These are phyloP conservation scores for Anser cygnoides DNA, from an alignment of 2,113 vertebrate genomes.

Conservation along the genomic window DNA sequence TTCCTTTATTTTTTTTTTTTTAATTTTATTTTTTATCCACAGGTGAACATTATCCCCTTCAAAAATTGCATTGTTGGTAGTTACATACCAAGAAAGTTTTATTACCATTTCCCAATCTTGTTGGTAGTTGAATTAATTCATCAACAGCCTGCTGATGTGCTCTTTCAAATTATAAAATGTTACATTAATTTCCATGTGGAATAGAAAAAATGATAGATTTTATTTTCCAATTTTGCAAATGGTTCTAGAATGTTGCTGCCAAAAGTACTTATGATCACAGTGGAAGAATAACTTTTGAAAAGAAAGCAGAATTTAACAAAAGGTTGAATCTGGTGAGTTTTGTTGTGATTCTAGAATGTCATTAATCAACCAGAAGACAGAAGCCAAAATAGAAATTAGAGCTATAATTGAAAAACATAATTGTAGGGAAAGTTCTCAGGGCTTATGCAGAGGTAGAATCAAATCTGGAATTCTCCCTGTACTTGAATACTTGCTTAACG, in stretches of 20 bases:
- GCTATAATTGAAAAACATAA: background rate
- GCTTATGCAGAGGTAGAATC: background rate
- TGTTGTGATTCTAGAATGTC: background rate
- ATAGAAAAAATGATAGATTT: conserved; percentile 47
- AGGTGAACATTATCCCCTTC: background rate
- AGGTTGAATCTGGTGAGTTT: background rate
- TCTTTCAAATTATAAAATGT: conserved; percentile 62
- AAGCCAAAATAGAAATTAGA: background rate
- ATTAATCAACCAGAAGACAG: background rate
- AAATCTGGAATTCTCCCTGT: background rate
- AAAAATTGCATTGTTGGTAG: conserved; percentile 39
- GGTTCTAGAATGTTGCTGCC: conserved; percentile 2
- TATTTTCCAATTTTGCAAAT: conserved; percentile 53
- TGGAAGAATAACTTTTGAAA: background rate
- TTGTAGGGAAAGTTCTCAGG: background rate
- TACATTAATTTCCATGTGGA: conserved; percentile 54
- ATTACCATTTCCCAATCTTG: conserved; percentile 38
- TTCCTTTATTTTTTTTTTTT: background rate
- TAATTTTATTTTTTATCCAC: background rate
- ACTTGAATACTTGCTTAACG: background rate
- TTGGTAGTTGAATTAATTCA: conserved; percentile 54
- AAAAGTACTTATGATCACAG: conserved; percentile 3
- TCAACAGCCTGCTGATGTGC: background rate
- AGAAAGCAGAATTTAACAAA: conserved; percentile 34
- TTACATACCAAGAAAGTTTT: conserved; percentile 51